Evolutionary conservation across 2,888 invertebrate genomes (phyloP), one percentile per base, ranked within the genome.

Genomic region (Microctonus hyperodae): DNA sequence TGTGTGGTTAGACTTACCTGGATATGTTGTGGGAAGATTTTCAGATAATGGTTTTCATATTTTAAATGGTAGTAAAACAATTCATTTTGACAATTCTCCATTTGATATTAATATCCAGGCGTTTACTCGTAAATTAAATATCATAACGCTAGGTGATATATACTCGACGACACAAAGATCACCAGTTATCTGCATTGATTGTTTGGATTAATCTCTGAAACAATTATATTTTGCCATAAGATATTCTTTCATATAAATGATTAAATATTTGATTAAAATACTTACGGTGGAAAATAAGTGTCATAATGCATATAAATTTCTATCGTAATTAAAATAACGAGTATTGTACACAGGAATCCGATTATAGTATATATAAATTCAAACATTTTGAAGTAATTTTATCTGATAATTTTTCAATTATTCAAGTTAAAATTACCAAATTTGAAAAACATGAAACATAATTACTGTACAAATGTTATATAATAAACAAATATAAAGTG

Each of bases 11-110:
- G 90, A 91, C 70, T 80, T 88, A 1, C 50, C 65, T 0, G 82
- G 80, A 2, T 79, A 81, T 59, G 78, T 85, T 48, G 80, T 77
- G 11, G 94, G 94, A 1, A 85, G 83, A 67, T 94, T 94, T 81
- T 89, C 90, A 0, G 90, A 92, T 73, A 94, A 95, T 82, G 95
- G 94, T 0, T 90, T 94, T 33, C 85, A 88, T 10, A 76, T 88
- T 55, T 76, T 84, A 2, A 71, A 76, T 20, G 70, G 76, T 10
- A 37, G 10, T 0, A 65, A 59, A 51, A 37, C 31, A n/a, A 35
- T 65, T 35, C 11, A 59, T 25, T 85, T 81, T 58, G 70, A 77
- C 16, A 44, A 44, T 44, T 44, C 16, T 56, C 64, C 81, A 1
- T 60, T 71, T 9, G 70, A 80, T 68, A 4, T 68, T 2, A 64